Evolutionary conservation across 1,140 invertebrate species (phyloP).

Genomic region (Ceratoteleas bidentatus): DNA sequence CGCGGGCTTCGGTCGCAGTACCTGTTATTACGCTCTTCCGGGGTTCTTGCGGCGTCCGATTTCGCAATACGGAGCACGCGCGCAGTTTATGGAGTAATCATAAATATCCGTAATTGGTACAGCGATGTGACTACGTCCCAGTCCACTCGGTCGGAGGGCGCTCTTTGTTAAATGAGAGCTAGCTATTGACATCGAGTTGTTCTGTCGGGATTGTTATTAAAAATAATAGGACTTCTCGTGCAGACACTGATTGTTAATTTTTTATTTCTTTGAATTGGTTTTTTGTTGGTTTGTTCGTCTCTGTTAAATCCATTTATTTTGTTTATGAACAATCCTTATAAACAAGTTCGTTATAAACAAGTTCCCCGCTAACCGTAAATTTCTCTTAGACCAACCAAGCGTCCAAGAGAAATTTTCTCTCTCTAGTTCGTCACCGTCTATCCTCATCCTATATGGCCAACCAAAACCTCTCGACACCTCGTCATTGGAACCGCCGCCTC

Average conservation of each 20-base stretch:
- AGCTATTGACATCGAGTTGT: slow-evolving; percentile 22
- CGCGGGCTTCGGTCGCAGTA: slow-evolving; percentile 7
- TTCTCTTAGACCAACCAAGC: no score
- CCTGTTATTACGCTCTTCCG: slow-evolving; percentile 40
- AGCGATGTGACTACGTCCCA: slow-evolving; percentile 2
- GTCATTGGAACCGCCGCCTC: background rate
- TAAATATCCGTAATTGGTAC: slow-evolving; percentile 42
- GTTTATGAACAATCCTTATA: no score
- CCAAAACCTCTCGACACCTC: background rate
- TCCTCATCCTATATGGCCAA: no score
- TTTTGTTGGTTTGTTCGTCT: no score
- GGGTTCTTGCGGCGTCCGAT: slow-evolving; percentile 34
- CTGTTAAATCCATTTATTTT: background rate
- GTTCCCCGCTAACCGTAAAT: no score
- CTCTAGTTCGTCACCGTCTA: no score
- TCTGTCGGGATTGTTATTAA: slow-evolving; percentile 1
- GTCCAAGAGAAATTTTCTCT: no score
- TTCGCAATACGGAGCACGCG: slow-evolving; percentile 34
- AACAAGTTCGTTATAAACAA: no score
- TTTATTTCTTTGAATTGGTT: no score
- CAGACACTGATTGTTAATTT: background rate
- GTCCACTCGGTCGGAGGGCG: slow-evolving; percentile 11
- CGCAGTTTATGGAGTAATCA: slow-evolving; percentile 39
- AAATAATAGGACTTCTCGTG: background rate
- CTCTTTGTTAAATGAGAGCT: slow-evolving; percentile 25